These are phyloP conservation scores for Meleagris gallopavo DNA, from an alignment of 2,113 vertebrate genomes.

Conservation along the genomic window DNA sequence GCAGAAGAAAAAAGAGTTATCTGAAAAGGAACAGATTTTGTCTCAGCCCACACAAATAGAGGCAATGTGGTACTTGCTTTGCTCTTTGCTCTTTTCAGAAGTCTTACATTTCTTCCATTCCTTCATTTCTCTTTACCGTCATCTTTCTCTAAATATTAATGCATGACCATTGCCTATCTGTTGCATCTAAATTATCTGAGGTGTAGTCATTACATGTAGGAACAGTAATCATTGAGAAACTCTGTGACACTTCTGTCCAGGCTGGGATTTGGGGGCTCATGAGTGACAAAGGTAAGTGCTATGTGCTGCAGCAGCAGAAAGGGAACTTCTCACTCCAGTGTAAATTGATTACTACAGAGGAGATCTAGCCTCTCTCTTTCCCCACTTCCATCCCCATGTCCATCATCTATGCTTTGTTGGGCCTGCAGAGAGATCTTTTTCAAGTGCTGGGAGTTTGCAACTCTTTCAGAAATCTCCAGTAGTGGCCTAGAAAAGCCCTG, in stretches of 20 bases:
- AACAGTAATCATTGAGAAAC: background rate
- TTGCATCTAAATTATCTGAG: background rate
- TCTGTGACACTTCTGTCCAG: background rate
- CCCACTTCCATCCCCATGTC: background rate
- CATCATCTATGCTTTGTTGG: fast-evolving
- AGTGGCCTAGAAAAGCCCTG: background rate
- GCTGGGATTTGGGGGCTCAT: background rate
- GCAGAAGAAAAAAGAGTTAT: background rate
- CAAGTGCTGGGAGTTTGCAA: background rate
- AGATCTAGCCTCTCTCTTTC: background rate
- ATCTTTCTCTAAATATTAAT: background rate
- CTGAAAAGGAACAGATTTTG: background rate
- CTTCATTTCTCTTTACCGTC: background rate
- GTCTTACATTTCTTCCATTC: background rate
- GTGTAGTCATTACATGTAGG: background rate
- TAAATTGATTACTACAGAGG: background rate
- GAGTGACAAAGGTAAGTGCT: background rate
- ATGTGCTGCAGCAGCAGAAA: background rate
- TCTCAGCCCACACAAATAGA: background rate
- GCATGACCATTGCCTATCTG: background rate
- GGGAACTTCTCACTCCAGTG: background rate
- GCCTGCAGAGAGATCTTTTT: background rate
- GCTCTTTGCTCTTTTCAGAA: slow-evolving; percentile 13
- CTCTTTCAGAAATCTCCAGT: background rate
- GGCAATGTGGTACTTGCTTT: background rate